These are phyloP conservation scores for Carapus acus DNA, from an alignment of 2,797 vertebrate genomes.

Conservation along the genomic window DNA sequence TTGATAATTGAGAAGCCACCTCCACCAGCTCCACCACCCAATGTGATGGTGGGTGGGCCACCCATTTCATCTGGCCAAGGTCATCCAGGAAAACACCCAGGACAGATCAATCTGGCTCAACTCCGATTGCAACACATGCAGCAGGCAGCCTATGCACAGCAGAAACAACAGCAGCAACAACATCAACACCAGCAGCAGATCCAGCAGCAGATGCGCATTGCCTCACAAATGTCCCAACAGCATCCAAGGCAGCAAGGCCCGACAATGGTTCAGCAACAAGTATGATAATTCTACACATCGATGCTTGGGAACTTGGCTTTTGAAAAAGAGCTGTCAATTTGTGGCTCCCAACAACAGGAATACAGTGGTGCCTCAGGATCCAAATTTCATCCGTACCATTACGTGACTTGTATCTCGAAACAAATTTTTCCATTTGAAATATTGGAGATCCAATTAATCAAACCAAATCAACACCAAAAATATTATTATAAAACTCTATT, in stretches of 20 bases:
- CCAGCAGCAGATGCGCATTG: conserved; percentile 89
- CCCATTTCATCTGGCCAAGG: conserved; percentile 84
- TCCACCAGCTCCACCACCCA: conserved; percentile 79
- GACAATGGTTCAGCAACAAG: conserved; percentile 89
- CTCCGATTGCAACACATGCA: conserved; percentile 97
- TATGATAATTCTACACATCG: too few species aligned
- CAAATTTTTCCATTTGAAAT: too few species aligned
- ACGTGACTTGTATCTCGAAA: too few species aligned
- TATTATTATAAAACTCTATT: too few species aligned
- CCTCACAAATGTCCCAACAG: conserved; percentile 77
- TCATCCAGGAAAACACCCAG: conserved; percentile 81
- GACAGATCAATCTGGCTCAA: conserved; percentile 96
- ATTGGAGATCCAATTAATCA: too few species aligned
- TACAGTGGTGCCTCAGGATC: too few species aligned
- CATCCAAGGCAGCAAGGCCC: conserved; percentile 74
- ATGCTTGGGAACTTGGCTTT: too few species aligned
- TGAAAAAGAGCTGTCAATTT: too few species aligned
- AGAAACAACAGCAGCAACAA: conserved; percentile 85
- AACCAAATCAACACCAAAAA: too few species aligned
- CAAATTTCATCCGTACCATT: too few species aligned
- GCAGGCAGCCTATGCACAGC: conserved; percentile 85
- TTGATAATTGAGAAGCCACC: conserved; percentile 94
- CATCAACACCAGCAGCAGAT: conserved; percentile 86
- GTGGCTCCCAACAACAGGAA: too few species aligned
- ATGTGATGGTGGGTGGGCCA: conserved; percentile 84